Conservation (phyloP, 2,888 invertebrate species). For the Andrena bucephala region DNA sequence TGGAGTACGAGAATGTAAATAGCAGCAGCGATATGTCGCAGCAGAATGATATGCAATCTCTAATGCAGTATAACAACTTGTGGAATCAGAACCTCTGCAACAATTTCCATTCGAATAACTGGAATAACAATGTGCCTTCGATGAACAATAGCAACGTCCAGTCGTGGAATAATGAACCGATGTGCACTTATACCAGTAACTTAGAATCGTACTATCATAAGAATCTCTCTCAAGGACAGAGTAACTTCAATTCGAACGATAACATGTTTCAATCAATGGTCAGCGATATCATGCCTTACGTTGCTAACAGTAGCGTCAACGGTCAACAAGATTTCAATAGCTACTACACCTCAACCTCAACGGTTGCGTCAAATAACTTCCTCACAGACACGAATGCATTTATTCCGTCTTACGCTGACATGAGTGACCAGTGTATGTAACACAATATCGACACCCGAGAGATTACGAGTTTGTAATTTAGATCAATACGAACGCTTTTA, state of each 20-base stretch:
- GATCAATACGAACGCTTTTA: not conserved
- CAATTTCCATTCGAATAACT: not conserved
- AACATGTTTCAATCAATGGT: not conserved
- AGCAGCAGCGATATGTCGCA: not conserved
- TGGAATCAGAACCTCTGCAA: conserved; percentile 4
- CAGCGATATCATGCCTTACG: not conserved
- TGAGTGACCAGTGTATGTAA: conserved; percentile 18
- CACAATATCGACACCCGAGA: not conserved
- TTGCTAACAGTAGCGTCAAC: not conserved
- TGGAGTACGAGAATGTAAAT: not conserved
- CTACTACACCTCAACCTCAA: not conserved
- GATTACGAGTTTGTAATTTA: not conserved
- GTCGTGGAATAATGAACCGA: conserved; percentile 1
- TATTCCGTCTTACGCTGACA: not conserved
- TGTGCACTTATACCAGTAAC: not conserved
- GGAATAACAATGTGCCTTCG: not conserved
- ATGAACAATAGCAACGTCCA: not conserved
- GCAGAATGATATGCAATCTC: not conserved
- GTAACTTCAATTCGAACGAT: not conserved
- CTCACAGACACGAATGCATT: not conserved
- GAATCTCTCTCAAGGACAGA: not conserved
- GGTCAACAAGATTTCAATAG: not conserved
- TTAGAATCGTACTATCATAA: conserved; percentile 1
- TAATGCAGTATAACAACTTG: not conserved
- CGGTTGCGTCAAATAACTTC: not conserved